These are phyloP conservation scores for Rhysida immarginata DNA, from an alignment of 1,140 invertebrate species.

Conservation along the genomic window DNA sequence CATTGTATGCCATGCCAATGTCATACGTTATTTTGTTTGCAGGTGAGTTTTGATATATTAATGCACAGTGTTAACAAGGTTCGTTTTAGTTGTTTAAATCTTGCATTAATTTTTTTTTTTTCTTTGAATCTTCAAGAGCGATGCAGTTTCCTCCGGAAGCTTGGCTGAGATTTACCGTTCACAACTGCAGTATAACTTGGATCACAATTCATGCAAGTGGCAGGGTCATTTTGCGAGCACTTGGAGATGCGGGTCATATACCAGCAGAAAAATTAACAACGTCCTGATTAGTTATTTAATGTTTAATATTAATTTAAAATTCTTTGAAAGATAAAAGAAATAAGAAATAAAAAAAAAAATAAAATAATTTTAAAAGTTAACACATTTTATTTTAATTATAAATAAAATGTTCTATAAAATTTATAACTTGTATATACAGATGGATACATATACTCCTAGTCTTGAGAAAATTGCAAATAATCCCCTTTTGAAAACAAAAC, in stretches of 20 bases:
- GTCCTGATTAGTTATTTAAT: background rate
- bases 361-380: too few relatives aligned
- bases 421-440: too few relatives aligned
- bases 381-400: too few relatives aligned
- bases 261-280: conserved; percentile 47
- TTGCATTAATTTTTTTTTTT: too few relatives aligned
- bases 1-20: conserved; percentile 94
- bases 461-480: too few relatives aligned
- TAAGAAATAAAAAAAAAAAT: too few relatives aligned
- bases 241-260: conserved; percentile 85
- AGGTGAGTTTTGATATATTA: conserved; percentile 47
- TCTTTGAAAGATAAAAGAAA: too few relatives aligned
- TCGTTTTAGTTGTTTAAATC: too few relatives aligned
- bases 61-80: too few relatives aligned
- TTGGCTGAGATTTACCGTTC: conserved; percentile 81
- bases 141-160: conserved; percentile 94
- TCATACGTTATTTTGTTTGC: conserved; percentile 95
- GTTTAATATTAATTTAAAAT: background rate
- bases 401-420: too few relatives aligned
- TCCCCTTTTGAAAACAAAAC: too few relatives aligned
- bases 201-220: conserved; percentile 71
- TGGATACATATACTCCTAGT: too few relatives aligned
- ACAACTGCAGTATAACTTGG: conserved; percentile 88
- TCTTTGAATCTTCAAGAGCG: conserved; percentile 61
- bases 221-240: conserved; percentile 53